Evolutionary conservation across 2,888 invertebrate species (phyloP), one percentile per base, ranked within the genome.

Genomic region (Thymelicus lineola): DNA sequence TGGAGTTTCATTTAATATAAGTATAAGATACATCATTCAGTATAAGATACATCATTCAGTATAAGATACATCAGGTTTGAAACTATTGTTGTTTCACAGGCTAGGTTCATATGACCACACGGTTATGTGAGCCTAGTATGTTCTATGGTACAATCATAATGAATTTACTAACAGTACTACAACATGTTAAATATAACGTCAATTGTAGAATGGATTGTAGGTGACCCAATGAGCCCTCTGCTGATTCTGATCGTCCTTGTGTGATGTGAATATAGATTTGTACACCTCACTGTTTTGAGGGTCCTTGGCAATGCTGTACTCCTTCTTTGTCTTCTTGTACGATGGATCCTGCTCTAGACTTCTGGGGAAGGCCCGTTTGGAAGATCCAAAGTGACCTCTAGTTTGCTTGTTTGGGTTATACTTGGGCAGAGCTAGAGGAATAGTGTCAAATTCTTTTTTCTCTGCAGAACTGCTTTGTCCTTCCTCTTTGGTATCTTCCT

Each of bases 191-290:
- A 17, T 59, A 4, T 7, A 42, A 10, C 15, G 17, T 70, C 71
- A 97, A 91, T 98, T 98, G 86, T 98, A 98, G 88, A 98, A 98
- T 63, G 99, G 99, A 94, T 99, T 99, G 82, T 98, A 99, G 0
- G 99, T 99, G 68, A 99, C 96, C 99, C 99, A 99, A 86, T 99
- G 99, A 1, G 98, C 98, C 77, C 97, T 96, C 58, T 96, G 95
- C 86, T 99, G 98, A 66, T 97, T 96, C 79, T 97, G 95, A 69
- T 99, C 99, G 67, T 95, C 96, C 81, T 97, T 95, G 83, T 98
- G 98, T 9, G 97, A 96, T 0, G 99, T 99, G 83, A 99, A 99
- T 65, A 99, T 87, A 2, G 99, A 99, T 87, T 99, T 99, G 84
- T 97, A 98, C 0, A 98, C 98, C 87, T 97, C 97, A 72, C 97